These are phyloP conservation scores for Sinhomidia bicolor DNA, from an alignment of 2,888 invertebrate species.

Conservation along the genomic window DNA sequence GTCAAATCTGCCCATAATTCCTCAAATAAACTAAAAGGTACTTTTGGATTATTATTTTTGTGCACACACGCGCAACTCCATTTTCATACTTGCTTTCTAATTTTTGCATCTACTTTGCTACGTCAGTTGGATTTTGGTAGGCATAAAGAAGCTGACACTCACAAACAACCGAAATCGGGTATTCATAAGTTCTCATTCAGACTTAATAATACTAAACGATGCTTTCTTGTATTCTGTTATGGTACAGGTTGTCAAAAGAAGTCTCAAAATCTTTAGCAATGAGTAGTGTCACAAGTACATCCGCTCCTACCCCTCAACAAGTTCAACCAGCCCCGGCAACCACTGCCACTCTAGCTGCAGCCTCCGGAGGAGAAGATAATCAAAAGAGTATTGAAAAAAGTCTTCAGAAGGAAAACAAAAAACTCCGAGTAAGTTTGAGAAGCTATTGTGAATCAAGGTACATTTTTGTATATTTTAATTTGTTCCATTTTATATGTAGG, in stretches of 20 bases:
- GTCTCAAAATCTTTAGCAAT: slow-evolving; percentile 13
- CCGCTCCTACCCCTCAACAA: slow-evolving; percentile 17
- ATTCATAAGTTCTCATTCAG: background rate
- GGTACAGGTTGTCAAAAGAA: background rate
- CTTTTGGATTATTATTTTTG: background rate
- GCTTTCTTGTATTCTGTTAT: slow-evolving; percentile 24
- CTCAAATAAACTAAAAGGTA: background rate
- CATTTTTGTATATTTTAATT: no score
- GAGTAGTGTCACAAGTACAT: slow-evolving; percentile 38
- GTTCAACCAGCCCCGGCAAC: background rate
- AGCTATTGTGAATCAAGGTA: background rate
- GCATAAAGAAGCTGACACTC: background rate
- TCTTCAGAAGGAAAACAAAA: slow-evolving; percentile 79
- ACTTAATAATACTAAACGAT: background rate
- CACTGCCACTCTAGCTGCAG: background rate
- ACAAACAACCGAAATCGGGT: no score
- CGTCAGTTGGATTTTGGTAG: background rate
- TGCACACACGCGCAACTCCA: background rate
- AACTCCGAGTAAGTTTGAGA: slow-evolving; percentile 69
- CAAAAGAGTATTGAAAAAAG: slow-evolving; percentile 76
- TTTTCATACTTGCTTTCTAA: no score
- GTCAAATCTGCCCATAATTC: background rate
- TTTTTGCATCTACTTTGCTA: no score
- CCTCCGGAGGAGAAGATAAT: background rate
- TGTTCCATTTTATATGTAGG: slow-evolving; percentile 58